Base-by-base conservation (phyloP, 2,113 vertebrate genomes). In the Cercopithecus mona region DNA sequence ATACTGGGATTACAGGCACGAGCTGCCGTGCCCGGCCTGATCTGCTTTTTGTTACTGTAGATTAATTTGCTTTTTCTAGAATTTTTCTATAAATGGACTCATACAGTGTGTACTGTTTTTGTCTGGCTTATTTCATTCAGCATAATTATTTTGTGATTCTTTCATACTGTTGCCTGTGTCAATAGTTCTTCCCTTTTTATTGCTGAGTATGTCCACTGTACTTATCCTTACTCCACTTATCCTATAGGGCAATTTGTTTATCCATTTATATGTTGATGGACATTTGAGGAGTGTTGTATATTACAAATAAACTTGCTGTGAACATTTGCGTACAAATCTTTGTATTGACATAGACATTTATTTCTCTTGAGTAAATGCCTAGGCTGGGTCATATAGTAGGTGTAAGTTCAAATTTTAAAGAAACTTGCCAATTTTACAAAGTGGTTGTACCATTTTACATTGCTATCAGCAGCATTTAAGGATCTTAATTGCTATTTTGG, bases 31-130 rank as follows among this genome's bases (percentile, higher is more conserved):
- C 66, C 66, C 16, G 14, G 14, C 66, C 8, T 88, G 48, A 45
- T 95, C 22, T 88, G 55, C 30, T 85, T 93, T 93, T 40, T 90
- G 75, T 82, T 43, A 88, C 32, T 80, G 6, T 79, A 95, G 70
- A 73, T 88, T 93, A 96, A 38, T 90, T 95, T 90, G 5, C 30
- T 61, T 84, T 96, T 95, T 92, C 30, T 85, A 59, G 68, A 78
- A 50, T 83, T 93, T 30, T 90, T 95, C 90, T 80, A 57, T 93
- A 91, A 84, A 59, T 90, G 68, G 72, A 95, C 43, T 80, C 52
- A 92, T 75, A 43, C 12, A 92, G 11, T 85, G 27, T 68, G 22
- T 50, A 38, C 32, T 91, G 8, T 59, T 75, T 83, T 86, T 88
- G 30, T 94, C 55, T 76, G 11, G 17, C 10, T 84, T 66, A 81